Base-by-base conservation (phyloP, 2,888 invertebrate genomes). In the Apomyelois bistriatella region DNA sequence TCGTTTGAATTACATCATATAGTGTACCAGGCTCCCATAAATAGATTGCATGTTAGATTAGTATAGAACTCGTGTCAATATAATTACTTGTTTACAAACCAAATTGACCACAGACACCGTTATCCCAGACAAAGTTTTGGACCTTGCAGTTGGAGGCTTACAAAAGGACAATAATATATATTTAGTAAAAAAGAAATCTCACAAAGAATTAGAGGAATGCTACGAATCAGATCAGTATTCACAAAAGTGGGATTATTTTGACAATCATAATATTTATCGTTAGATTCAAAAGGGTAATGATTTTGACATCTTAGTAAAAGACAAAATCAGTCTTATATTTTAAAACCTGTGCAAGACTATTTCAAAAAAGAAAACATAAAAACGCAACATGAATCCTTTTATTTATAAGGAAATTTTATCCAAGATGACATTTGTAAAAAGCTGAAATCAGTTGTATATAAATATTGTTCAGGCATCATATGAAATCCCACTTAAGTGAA, bases 81-180 rank as follows among this genome's bases (percentile, higher is more conserved):
- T 72, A 70, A 68, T 65, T 75, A 78, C 60, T 60, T 66, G 72
- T 76, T 73, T 90, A 90, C 90, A 82, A 89, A 90, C 90, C 90
- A 90, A 87, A 74, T 89, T 88, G 72, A 90, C 90, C 79, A 90
- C 90, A 72, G 90, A 90, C 81, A 90, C 90, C 80, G 90, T 90
- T 60, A 90, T 88, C 74, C 79, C 90, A 65, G 89, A 88, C 69
- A 87, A 84, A 58, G 88, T 82, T 85, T 88, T 87, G 63, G 89
- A 87, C 81, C 87, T 86, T 76, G 88, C 79, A 64, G 75, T 74
- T 67, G 87, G 76, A 80, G 81, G 85, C 88, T 88, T 87, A 80
- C 65, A 80, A 82, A 65, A 85, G 78, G 81, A 85, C 72, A 85
- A 79, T 72, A 84, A 82, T 66, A 79, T 67, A 65, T 41, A 72